These are phyloP conservation scores for Petrocephalus sullivani DNA, from an alignment of 2,797 vertebrate genomes.

Conservation along the genomic window DNA sequence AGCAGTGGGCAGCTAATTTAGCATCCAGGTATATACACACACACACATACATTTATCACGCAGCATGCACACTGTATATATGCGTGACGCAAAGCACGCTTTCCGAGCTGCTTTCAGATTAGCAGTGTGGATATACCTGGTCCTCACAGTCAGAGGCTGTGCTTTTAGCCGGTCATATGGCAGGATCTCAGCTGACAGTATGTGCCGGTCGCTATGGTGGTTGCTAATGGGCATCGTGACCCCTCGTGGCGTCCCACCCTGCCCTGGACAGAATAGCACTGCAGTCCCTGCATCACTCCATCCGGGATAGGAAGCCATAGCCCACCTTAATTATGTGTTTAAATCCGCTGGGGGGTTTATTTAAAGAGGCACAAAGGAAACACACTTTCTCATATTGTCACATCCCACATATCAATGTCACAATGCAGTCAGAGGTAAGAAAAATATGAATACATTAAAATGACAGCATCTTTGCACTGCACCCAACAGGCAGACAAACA, in stretches of 20 bases:
- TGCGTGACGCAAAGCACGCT: neutral
- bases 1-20: no score
- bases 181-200: neutral
- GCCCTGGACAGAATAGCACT: neutral
- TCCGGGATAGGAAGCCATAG: neutral
- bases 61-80: neutral
- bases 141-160: neutral
- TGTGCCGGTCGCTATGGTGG: neutral
- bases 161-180: neutral
- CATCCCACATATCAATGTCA: neutral
- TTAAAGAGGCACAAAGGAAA: constrained; percentile 13
- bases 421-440: neutral
- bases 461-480: neutral
- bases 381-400: constrained; percentile 16
- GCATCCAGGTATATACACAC: no score
- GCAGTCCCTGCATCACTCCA: neutral
- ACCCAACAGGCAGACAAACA: neutral
- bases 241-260: no score
- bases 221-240: neutral
- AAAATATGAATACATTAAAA: neutral
- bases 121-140: neutral
- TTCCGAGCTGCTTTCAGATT: neutral
- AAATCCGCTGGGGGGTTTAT: neutral
- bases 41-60: no score
- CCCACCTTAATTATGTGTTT: neutral